Evolutionary conservation across 2,113 vertebrate species (phyloP), one percentile per base, ranked within the genome.

Genomic region (Equus przewalskii): DNA sequence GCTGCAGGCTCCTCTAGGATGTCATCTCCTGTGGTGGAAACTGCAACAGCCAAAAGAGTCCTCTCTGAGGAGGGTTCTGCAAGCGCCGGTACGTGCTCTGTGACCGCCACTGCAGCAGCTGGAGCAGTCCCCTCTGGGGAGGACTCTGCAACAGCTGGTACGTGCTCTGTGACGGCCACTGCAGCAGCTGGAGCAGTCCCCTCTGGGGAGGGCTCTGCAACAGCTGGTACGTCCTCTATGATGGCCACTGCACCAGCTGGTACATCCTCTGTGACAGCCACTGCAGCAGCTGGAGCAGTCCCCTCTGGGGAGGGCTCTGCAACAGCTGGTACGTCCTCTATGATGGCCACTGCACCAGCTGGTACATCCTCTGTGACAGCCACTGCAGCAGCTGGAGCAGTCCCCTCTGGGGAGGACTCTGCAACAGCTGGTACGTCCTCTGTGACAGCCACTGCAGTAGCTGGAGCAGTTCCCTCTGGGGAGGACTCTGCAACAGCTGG

Each of bases 141-240:
- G 3, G 78, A 16, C 0, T 0, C 12, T 1, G 1, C 11, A 41
- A 1, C 7, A 41, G n/a, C 7, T 6, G 22, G 44, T 4, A 11
- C 0, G 13, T 51, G 30, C 0, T 26, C 0, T 0, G 33, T 24
- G 7, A 81, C 51, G 3, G 78, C 19, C 0, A 0, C 12, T 1
- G 2, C 11, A 41, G 1, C 3, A 41, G n/a, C 7, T 6, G 22
- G 56, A 0, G 33, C 1, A 28, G 51, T 3, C 1, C 12, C 62
- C 26, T 18, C 51, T 6, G 18, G 19, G 67, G 26, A 7, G 0
- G 51, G 0, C 26, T 2, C 41, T 19, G 64, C 19, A 1, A n/a
- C 0, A 1, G 84, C n/a, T 46, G 70, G 58, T 62, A 60, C 0
- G 0, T 4, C 51, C 65, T 10, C 72, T 18, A 10, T 49, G 84